Conservation (phyloP, 2,888 invertebrate genomes). For the Polia nebulosa region DNA sequence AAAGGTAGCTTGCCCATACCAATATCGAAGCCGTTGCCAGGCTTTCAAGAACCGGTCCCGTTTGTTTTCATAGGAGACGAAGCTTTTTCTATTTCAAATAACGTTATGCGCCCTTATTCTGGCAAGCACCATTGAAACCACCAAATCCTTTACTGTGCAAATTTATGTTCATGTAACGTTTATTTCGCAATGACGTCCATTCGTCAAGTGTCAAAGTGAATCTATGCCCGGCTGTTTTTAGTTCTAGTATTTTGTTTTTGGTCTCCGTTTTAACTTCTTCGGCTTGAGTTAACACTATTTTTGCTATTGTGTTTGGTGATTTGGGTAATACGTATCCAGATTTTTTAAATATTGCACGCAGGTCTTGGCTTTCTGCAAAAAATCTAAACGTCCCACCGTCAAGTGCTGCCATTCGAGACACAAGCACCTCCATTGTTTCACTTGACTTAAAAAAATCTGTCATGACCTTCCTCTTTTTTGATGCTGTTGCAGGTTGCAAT, state of each 20-base stretch:
- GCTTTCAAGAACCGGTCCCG: constrained; percentile 40
- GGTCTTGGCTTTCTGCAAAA: constrained; percentile 16
- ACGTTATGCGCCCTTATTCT: constrained; percentile 24
- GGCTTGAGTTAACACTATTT: background rate
- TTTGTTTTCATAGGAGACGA: constrained; percentile 56
- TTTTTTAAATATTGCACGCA: background rate
- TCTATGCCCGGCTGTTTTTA: background rate
- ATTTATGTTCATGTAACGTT: background rate
- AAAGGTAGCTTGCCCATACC: constrained; percentile 45
- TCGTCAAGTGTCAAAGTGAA: background rate
- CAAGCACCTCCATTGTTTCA: background rate
- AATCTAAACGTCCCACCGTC: constrained; percentile 1
- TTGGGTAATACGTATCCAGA: constrained; percentile 2
- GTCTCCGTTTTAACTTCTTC: background rate
- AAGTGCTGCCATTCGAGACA: constrained; percentile 9
- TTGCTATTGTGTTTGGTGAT: no score
- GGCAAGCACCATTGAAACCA: background rate
- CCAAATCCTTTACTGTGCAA: background rate
- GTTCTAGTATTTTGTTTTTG: background rate
- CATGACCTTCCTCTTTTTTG: background rate
- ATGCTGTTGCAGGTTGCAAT: background rate
- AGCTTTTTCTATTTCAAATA: constrained; percentile 44
- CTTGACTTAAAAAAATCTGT: constrained; percentile 3
- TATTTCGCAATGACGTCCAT: background rate
- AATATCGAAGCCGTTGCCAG: constrained; percentile 43